Percentiles rank a stretch among this genome's conserved stretches.
Evolutionary conservation across 2,797 vertebrate species (phyloP).

Genomic region (Dermochelys coriacea): DNA sequence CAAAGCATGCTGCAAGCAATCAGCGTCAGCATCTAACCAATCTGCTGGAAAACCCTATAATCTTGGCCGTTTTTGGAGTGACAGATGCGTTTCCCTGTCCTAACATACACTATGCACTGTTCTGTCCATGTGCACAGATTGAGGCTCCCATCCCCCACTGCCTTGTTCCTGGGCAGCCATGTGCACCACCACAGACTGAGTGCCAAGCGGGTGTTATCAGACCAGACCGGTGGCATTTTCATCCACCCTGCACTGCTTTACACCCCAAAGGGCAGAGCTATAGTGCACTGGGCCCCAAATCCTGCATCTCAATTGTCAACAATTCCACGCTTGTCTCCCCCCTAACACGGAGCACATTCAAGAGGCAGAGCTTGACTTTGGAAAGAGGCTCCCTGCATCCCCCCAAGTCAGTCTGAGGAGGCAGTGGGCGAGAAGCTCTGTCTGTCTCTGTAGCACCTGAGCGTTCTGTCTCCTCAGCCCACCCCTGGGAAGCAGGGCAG

Average conservation of each 20-base stretch:
- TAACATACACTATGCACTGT: neutral
- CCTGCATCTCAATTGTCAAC: neutral
- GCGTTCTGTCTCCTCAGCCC: neutral
- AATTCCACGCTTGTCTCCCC: neutral
- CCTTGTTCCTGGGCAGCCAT: neutral
- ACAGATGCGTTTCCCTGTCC: neutral
- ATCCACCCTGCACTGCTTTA: neutral
- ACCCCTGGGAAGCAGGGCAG: neutral
- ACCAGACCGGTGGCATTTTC: too few species aligned
- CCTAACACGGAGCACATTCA: neutral
- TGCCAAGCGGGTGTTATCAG: accelerated
- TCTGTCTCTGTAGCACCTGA: too few species aligned
- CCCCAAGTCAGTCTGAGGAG: neutral
- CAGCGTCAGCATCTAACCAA: neutral
- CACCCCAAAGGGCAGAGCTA: accelerated
- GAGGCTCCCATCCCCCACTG: neutral
- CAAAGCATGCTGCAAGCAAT: neutral
- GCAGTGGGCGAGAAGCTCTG: neutral
- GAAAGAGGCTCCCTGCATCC: neutral
- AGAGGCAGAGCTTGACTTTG: neutral
- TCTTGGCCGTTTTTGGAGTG: neutral
- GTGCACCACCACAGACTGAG: neutral
- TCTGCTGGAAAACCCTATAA: neutral
- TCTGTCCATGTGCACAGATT: neutral
- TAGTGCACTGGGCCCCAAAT: neutral